These are phyloP conservation scores for Tipula vernalis DNA, from an alignment of 2,888 invertebrate species.

Conservation along the genomic window DNA sequence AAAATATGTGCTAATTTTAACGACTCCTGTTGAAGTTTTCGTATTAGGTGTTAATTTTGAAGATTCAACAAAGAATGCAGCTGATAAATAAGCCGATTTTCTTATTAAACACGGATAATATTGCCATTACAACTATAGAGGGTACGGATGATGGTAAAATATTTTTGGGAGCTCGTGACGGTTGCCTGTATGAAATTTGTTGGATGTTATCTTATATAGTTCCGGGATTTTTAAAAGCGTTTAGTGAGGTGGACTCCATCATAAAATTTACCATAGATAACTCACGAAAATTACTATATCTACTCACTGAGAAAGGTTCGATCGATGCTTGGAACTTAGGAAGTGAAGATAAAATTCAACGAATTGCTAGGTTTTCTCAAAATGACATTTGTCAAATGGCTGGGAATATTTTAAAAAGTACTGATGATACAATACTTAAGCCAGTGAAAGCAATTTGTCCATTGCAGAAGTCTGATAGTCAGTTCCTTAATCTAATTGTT, in stretches of 20 bases:
- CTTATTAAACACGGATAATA: conserved; percentile 79
- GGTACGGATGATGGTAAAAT: conserved; percentile 77
- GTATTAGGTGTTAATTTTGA: conserved; percentile 34
- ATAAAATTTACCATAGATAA: conserved; percentile 82
- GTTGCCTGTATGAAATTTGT: conserved; percentile 84
- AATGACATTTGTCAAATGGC: conserved; percentile 62
- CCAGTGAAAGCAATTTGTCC: conserved; percentile 80
- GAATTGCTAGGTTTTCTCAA: conserved; percentile 63
- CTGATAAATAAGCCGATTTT: conserved; percentile 91
- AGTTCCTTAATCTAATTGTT: conserved; percentile 75
- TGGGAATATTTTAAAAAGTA: conserved; percentile 56
- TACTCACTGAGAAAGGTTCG: conserved; percentile 78
- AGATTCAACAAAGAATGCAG: conserved; percentile 48
- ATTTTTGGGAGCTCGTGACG: conserved; percentile 91
- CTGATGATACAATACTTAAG: conserved; percentile 71
- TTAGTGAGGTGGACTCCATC: conserved; percentile 72
- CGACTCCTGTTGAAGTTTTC: conserved; percentile 90
- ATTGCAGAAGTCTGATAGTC: conserved; percentile 66
- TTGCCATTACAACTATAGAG: conserved; percentile 68
- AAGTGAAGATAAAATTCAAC: conserved; percentile 51
- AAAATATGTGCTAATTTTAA: conserved; percentile 78
- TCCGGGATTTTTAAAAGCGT: conserved; percentile 78
- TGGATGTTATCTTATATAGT: conserved; percentile 79
- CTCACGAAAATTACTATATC: conserved; percentile 76
- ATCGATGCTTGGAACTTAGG: conserved; percentile 87